Percentiles rank a stretch among this genome's conserved stretches.
Conservation (phyloP, 2,888 invertebrate species). For the Caenorhabditis afra region DNA sequence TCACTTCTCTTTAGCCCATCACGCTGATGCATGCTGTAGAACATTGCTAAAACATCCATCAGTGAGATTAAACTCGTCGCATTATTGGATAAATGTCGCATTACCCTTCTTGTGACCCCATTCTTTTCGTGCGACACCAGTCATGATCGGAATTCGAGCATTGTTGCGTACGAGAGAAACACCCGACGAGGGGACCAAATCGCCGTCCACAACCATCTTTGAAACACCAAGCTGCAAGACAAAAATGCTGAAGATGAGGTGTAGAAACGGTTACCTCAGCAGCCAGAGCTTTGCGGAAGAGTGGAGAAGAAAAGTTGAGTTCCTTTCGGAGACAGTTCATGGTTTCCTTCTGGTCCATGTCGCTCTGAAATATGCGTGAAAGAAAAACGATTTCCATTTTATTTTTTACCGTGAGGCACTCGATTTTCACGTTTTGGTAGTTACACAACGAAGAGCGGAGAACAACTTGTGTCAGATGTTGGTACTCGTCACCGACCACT, state of each 20-base stretch:
- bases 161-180: conserved; percentile 68
- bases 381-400: too few relatives aligned
- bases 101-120: conserved; percentile 80
- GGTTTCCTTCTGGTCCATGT: conserved; percentile 57
- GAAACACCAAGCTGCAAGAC: conserved; percentile 77
- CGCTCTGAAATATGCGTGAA: conserved; percentile 50
- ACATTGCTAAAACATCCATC: conserved; percentile 72
- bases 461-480: conserved; percentile 49
- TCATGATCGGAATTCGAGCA: conserved; percentile 79
- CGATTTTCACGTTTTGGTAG: conserved; percentile 66
- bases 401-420: conserved; percentile 61
- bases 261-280: conserved; percentile 64
- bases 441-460: conserved; percentile 62
- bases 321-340: conserved; percentile 76
- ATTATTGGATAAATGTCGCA: conserved; percentile 17
- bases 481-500: conserved; percentile 72
- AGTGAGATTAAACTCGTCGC: conserved; percentile 26
- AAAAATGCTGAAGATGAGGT: neutral
- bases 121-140: conserved; percentile 79
- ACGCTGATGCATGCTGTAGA: conserved; percentile 77
- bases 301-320: conserved; percentile 75
- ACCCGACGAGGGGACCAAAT: conserved; percentile 76
- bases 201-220: conserved; percentile 80
- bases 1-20: conserved; percentile 66
- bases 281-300: conserved; percentile 77